These are phyloP conservation scores for Nesometra sesokonis DNA, from an alignment of 35 echinoderm and acorn worm genomes.

Conservation along the genomic window DNA sequence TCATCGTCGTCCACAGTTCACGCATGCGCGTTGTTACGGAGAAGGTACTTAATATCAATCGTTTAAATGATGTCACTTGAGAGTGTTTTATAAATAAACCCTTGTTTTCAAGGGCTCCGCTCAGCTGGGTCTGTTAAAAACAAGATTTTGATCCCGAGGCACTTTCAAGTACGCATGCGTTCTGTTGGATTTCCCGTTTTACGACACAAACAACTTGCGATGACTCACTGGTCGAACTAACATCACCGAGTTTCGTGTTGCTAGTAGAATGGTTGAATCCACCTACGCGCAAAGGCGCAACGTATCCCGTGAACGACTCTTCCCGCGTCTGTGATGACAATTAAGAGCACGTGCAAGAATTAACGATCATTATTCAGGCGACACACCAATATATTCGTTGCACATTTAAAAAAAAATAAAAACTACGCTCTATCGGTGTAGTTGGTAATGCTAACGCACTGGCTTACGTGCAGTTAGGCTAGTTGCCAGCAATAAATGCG, in stretches of 20 bases:
- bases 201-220: background rate
- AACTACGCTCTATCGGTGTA: no score
- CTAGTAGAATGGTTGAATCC: no score
- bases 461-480: background rate
- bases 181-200: background rate
- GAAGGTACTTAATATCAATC: background rate
- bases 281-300: no score
- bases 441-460: background rate
- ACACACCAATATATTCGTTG: no score
- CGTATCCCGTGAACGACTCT: no score
- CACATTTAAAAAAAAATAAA: no score
- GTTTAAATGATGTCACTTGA: background rate
- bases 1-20: background rate
- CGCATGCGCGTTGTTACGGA: background rate
- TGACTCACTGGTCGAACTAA: background rate
- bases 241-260: background rate
- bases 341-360: no score
- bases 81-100: background rate
- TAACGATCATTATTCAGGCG: no score
- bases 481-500: background rate
- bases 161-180: background rate
- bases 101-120: background rate
- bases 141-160: background rate
- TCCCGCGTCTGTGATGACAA: no score
- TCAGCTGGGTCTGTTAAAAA: background rate